Base-by-base conservation (phyloP, 1,140 invertebrate genomes). In the Rhyacophila brunnea region DNA sequence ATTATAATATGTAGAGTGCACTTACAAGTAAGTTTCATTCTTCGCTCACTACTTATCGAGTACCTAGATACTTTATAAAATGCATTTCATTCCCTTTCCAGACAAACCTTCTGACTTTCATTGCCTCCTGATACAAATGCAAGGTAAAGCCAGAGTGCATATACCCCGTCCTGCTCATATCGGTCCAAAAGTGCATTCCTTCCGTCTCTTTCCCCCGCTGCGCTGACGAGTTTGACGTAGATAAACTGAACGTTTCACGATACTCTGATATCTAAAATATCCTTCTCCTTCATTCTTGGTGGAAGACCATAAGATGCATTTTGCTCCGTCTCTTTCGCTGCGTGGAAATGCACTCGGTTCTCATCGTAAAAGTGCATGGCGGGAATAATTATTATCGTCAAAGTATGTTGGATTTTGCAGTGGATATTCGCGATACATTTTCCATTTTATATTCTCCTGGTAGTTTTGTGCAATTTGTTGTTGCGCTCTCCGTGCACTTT, bases 81-180 rank as follows among this genome's bases (percentile, higher is more conserved):
- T 40, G 38, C 38, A 40, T n/a, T n/a, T 15, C 3, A 40, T 5
- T 40, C n/a, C 38, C n/a, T 40, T 40, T n/a, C 3, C 34, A 35
- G n/a, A 35, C 11, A 40, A 40, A 40, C 38, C 38, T 40, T 40
- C 15, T 23, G 9, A 19, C 1, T 4, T 1, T 62, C 34, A 35
- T 62, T 10, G 10, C 42, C 51, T 62, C 64, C 64, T 62, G 56
- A 35, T 62, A 62, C 19, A 28, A 15, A 38, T 40, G 64, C 54
- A 43, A 49, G 32, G 59, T 44, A 49, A 47, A 53, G 23, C 35
- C 64, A 53, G 47, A 36, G 44, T 61, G 51, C 58, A 62, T 51
- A 42, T 45, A 38, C 19, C 36, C 51, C 36, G 34, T 62, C 59
- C 48, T 42, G 48, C 42, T 60, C 47, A 28, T 13, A 18, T 14